Evolutionary conservation across 2,888 invertebrate species (phyloP).

Genomic region (Meganola albula): DNA sequence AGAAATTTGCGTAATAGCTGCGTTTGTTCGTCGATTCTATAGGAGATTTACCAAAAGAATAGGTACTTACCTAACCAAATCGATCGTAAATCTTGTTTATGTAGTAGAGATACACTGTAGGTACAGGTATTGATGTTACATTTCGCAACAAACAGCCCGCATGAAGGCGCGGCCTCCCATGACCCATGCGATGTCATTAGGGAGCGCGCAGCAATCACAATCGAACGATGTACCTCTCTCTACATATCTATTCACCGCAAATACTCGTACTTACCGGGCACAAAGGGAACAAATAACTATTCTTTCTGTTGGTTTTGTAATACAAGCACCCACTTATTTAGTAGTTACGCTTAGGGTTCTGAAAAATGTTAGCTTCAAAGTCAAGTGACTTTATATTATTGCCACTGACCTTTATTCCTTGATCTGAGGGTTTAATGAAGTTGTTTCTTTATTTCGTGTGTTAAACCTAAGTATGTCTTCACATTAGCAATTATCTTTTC

Average conservation of each 20-base stretch:
- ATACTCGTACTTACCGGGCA: too few species aligned
- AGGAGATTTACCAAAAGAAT: background rate
- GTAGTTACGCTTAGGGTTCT: too few species aligned
- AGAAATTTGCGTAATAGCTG: background rate
- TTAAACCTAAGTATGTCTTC: too few species aligned
- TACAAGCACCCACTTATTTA: too few species aligned
- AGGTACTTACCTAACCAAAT: too few species aligned
- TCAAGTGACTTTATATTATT: too few species aligned
- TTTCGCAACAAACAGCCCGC: conserved; percentile 50
- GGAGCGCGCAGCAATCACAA: conserved; percentile 52
- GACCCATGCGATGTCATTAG: conserved; percentile 47
- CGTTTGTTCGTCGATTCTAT: background rate
- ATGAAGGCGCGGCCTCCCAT: conserved; percentile 51
- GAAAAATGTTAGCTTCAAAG: too few species aligned
- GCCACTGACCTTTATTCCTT: too few species aligned
- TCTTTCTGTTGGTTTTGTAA: conserved; percentile 44
- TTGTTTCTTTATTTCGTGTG: too few species aligned
- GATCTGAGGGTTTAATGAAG: too few species aligned
- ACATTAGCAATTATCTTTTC: too few species aligned
- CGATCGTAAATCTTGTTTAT: too few species aligned
- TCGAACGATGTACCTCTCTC: conserved; percentile 44
- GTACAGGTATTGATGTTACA: conserved; percentile 36
- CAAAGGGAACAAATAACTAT: conserved; percentile 60
- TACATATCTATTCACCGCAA: conserved; percentile 40
- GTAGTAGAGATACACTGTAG: conserved; percentile 15